Percentiles rank a stretch among this genome's conserved stretches.
Evolutionary conservation across 2,888 invertebrate genomes (phyloP).

Genomic region (Altica lythri): DNA sequence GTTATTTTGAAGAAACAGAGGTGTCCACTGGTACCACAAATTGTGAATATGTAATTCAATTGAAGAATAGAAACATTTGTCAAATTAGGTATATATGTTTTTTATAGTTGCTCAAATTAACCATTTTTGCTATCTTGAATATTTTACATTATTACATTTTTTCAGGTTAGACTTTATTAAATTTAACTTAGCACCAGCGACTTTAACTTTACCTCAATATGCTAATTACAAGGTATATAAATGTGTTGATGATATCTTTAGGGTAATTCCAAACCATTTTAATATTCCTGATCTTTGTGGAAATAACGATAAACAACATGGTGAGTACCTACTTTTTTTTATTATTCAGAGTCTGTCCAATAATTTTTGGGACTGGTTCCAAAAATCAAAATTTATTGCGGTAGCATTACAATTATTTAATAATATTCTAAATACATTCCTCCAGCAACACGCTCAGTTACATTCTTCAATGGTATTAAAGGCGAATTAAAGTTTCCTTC

Average conservation of each 20-base stretch:
- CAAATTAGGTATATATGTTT: slow-evolving; percentile 58
- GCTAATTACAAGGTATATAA: slow-evolving; percentile 36
- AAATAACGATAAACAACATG: slow-evolving; percentile 66
- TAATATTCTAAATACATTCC: too few species aligned
- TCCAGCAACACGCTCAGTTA: too few species aligned
- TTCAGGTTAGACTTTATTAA: slow-evolving; percentile 62
- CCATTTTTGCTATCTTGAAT: not conserved
- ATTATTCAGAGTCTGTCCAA: too few species aligned
- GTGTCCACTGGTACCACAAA: slow-evolving; percentile 58
- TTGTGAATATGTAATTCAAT: slow-evolving; percentile 62
- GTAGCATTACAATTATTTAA: too few species aligned
- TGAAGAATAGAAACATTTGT: slow-evolving; percentile 65
- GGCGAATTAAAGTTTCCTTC: too few species aligned
- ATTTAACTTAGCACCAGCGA: slow-evolving; percentile 58
- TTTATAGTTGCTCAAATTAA: not conserved
- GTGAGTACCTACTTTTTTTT: too few species aligned
- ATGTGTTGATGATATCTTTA: slow-evolving; percentile 62
- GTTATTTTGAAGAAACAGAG: slow-evolving; percentile 47
- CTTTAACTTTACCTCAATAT: slow-evolving; percentile 54
- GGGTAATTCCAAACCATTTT: slow-evolving; percentile 61
- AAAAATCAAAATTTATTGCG: too few species aligned
- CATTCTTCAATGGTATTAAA: too few species aligned
- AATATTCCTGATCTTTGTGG: slow-evolving; percentile 64
- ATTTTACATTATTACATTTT: slow-evolving; percentile 18
- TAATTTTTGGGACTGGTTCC: too few species aligned